Base-by-base conservation (phyloP, 2,888 invertebrate species). In the Anoncus sp. region DNA sequence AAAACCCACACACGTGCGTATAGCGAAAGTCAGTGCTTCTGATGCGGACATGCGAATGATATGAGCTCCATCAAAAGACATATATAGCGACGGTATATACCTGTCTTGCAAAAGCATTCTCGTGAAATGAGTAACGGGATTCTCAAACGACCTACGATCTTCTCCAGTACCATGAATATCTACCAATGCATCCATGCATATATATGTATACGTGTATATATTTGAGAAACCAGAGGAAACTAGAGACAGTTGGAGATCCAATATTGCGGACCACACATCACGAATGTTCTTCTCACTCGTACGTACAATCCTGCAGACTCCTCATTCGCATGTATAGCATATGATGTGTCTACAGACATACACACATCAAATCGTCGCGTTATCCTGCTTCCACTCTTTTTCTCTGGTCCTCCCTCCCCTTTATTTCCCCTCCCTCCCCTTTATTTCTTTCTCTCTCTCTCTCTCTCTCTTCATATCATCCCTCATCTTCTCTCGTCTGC, bases 121-220 rank as follows among this genome's bases (percentile, higher is more conserved):
- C 22, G 18, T 27, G 66, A 66, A 66, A 66, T 22, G 53, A 55
- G 72, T 65, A 59, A 65, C 38, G 47, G 57, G 45, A 59, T 73
- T 59, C 27, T 40, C 38, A 24, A 24, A 53, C 53, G 53, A 66
- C 53, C 40, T 27, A 40, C 65, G 47, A 65, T 59, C 66, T 38
- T 65, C 57, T 47, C 35, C 27, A 47, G n/a, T 24, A 59, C 10
- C 35, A 59, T 47, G 18, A 45, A 73, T 62, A n/a, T 31, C 27
- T 53, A 27, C 18, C 22, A 9, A 38, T 22, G 9, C 5, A 35
- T 22, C n/a, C n/a, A n/a, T n/a, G n/a, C n/a, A n/a, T n/a, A n/a
- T n/a, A n/a, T n/a, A n/a, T n/a, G n/a, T n/a, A n/a, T n/a, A n/a
- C n/a, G n/a, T n/a, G 49, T 12, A 38, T 38, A 59, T 66, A 73